phyloP scores from a whole-genome alignment of 2,113 vertebrate genomes.

The Oenanthe oenanthe region DNA sequence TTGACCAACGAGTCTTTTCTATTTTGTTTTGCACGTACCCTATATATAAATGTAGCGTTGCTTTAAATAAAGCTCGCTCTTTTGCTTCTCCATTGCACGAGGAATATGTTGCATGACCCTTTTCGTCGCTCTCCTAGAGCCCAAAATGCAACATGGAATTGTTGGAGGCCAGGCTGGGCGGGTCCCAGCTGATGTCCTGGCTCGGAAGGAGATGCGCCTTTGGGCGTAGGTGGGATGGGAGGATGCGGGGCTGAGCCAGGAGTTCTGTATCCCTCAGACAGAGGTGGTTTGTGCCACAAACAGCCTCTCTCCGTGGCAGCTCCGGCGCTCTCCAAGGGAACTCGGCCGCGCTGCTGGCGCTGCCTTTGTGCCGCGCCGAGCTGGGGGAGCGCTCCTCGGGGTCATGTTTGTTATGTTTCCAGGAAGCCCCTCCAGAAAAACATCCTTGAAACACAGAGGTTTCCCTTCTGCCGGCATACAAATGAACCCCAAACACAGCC shows the following conservation, averaged over 20 bases:
- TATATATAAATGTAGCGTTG: no score
- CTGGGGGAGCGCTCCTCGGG: not conserved
- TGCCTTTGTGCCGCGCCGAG: constrained; percentile 26
- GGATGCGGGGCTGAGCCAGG: rapidly evolving
- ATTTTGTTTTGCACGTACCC: no score
- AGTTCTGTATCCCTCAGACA: not conserved
- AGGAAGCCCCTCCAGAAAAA: constrained; percentile 60
- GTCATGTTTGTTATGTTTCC: constrained; percentile 71
- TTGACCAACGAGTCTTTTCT: no score
- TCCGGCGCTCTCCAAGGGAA: not conserved
- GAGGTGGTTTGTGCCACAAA: not conserved
- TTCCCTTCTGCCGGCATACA: constrained; percentile 64
- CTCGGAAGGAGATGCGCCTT: not conserved
- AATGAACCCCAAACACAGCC: constrained; percentile 63
- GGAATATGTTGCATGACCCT: no score
- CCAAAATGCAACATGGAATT: no score
- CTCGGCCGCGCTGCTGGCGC: not conserved
- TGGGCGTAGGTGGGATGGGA: not conserved
- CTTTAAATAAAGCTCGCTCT: no score
- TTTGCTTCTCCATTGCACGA: no score
- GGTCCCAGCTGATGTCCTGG: rapidly evolving
- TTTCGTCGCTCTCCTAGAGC: no score
- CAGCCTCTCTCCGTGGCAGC: rapidly evolving
- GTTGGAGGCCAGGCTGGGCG: not conserved
- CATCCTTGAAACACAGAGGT: constrained; percentile 57